Percentiles rank a stretch among this genome's conserved stretches.
Evolutionary conservation across 2,888 invertebrate species (phyloP).

Genomic region (Acronicta aceris): DNA sequence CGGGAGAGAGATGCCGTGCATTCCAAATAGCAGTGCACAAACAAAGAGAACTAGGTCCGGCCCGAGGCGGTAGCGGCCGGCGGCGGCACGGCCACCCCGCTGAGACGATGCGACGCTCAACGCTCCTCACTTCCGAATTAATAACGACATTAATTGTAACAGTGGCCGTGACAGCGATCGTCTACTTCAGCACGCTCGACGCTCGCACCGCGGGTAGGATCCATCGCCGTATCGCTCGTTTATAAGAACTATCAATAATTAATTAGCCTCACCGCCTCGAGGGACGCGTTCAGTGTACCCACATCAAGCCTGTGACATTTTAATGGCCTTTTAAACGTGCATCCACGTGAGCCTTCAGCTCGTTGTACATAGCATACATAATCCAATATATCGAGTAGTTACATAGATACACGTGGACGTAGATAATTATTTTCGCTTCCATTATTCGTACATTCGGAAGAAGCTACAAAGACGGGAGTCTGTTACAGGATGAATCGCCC

Average conservation of each 20-base stretch:
- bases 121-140: constrained; percentile 65
- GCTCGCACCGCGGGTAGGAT: constrained; percentile 17
- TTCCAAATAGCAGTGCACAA: constrained; percentile 61
- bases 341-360: constrained; percentile 71
- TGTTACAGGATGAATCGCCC: constrained; percentile 70
- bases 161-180: constrained; percentile 61
- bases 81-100: constrained; percentile 45
- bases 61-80: constrained; percentile 37
- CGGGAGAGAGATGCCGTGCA: constrained; percentile 50
- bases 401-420: constrained; percentile 50
- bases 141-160: constrained; percentile 74
- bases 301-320: constrained; percentile 83
- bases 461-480: constrained; percentile 69
- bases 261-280: constrained; percentile 72
- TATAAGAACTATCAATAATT: constrained; percentile 83
- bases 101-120: constrained; percentile 24
- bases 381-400: constrained; percentile 65
- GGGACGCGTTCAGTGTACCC: constrained; percentile 73
- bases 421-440: constrained; percentile 75
- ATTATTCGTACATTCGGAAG: constrained; percentile 69
- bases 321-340: constrained; percentile 82
- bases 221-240: constrained; percentile 53
- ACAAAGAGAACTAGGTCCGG: constrained; percentile 55
- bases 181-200: constrained; percentile 34
- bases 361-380: constrained; percentile 71